Base-by-base conservation (phyloP, 2,888 invertebrate species). In the Sabatieria punctata region DNA sequence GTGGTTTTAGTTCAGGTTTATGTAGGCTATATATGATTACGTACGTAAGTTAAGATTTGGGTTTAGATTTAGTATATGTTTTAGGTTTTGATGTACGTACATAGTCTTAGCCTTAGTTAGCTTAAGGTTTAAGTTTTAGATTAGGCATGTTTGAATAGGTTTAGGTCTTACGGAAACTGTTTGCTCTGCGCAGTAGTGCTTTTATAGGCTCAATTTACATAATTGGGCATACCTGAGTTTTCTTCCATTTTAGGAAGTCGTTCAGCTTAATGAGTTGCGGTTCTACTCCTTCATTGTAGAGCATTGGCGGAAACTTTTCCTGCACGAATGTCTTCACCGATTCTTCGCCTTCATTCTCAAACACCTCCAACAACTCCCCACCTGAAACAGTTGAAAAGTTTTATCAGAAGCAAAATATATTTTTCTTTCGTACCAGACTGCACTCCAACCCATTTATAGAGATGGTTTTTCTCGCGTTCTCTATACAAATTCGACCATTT, bases 161-260 rank as follows among this genome's bases (percentile, higher is more conserved):
- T n/a, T n/a, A n/a, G n/a, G n/a, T n/a, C n/a, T n/a, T n/a, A n/a
- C n/a, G n/a, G n/a, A n/a, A n/a, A n/a, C n/a, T n/a, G n/a, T n/a
- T n/a, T n/a, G n/a, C n/a, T n/a, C n/a, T n/a, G n/a, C n/a, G n/a
- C n/a, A n/a, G n/a, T n/a, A n/a, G n/a, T n/a, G n/a, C n/a, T n/a
- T n/a, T n/a, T n/a, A n/a, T n/a, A n/a, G n/a, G n/a, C n/a, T n/a
- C n/a, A n/a, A n/a, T n/a, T n/a, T n/a, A n/a, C n/a, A n/a, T n/a
- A n/a, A n/a, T n/a, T n/a, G n/a, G n/a, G n/a, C n/a, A 33, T 18
- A 47, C 47, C 37, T 22, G n/a, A 4, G 37, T 78, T 63, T 88
- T 86, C 81, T 85, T 84, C 60, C 88, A 77, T 8, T 83, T 76
- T 0, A 82, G 78, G 60, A 88, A 85, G 64, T 86, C 82, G 51